Evolutionary conservation across 2,797 vertebrate genomes (phyloP).

Genomic region (Platalea minor): DNA sequence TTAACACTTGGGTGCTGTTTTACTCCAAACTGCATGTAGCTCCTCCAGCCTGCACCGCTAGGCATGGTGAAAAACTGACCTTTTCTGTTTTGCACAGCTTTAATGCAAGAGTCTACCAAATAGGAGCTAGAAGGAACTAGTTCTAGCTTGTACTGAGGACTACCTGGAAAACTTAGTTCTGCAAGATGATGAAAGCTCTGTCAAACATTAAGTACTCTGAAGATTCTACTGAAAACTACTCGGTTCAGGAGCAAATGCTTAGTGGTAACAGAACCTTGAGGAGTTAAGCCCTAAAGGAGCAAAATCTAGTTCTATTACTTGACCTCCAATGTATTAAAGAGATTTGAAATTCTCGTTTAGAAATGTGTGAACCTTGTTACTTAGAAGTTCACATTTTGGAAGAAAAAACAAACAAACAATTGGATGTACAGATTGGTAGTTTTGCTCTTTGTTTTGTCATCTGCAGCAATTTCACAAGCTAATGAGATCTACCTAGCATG

Average conservation of each 20-base stretch:
- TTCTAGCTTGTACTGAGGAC: background rate
- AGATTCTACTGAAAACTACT: background rate
- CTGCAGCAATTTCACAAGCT: background rate
- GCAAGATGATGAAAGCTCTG: background rate
- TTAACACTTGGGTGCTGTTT: background rate
- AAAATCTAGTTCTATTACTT: background rate
- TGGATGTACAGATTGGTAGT: background rate
- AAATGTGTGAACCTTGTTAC: background rate
- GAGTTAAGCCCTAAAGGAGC: background rate
- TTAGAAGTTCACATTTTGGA: background rate
- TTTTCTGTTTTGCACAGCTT: background rate
- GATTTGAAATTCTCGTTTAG: background rate
- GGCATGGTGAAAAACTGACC: background rate
- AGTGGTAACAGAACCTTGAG: background rate
- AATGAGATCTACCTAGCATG: background rate
- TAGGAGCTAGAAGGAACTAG: background rate
- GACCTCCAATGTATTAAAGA: background rate
- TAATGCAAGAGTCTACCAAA: background rate
- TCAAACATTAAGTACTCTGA: background rate
- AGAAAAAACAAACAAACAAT: background rate
- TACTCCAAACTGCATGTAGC: background rate
- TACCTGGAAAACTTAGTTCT: background rate
- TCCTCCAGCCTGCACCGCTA: background rate
- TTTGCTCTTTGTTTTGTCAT: background rate
- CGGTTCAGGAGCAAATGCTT: background rate